Evolutionary conservation across 1,140 invertebrate genomes (phyloP).

Genomic region (Rhopalosiphum maidis): DNA sequence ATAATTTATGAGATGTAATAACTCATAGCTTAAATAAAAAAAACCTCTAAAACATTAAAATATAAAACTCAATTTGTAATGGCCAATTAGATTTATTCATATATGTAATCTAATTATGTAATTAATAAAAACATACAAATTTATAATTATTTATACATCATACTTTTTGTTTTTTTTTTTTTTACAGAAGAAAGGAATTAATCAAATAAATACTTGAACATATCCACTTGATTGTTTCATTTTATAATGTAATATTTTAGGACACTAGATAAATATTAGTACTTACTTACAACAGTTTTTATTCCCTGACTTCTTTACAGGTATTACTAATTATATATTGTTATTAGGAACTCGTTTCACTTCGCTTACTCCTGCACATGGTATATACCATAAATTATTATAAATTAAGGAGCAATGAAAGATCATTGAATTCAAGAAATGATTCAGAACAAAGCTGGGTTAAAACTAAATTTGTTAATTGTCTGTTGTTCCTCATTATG

Average conservation of each 20-base stretch:
- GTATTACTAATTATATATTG: not conserved
- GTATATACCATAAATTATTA: not conserved
- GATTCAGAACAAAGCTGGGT: not conserved
- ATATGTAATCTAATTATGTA: not conserved
- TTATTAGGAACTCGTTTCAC: not conserved
- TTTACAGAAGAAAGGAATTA: not conserved
- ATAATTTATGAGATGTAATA: constrained; percentile 14
- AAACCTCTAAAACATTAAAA: not conserved
- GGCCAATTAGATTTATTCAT: not conserved
- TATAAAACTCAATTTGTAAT: not conserved
- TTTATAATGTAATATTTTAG: not conserved
- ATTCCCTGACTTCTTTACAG: not conserved
- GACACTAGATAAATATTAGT: not conserved
- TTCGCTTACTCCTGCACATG: not conserved
- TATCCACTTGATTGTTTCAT: not conserved
- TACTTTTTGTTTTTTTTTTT: not conserved
- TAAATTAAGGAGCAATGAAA: not conserved
- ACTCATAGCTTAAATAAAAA: not conserved
- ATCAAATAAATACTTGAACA: not conserved
- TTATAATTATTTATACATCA: not conserved
- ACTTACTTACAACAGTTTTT: not conserved
- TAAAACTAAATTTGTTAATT: not conserved
- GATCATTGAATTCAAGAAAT: not conserved
- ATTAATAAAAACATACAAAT: not conserved
- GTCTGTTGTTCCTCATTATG: not conserved